These are phyloP conservation scores for Cryptocephalus primarius DNA, from an alignment of 2,888 invertebrate species.

Conservation along the genomic window DNA sequence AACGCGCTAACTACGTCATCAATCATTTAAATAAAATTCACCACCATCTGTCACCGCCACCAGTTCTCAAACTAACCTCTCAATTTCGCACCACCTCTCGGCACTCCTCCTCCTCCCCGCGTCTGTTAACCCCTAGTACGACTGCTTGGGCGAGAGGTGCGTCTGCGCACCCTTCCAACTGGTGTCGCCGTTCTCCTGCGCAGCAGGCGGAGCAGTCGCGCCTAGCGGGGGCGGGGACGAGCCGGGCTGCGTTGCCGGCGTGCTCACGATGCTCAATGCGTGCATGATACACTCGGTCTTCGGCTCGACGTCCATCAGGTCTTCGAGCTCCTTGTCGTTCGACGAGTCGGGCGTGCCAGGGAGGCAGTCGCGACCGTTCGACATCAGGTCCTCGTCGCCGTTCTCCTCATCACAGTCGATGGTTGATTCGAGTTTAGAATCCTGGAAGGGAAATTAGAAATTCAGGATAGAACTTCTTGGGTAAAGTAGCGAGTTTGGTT, in stretches of 20 bases:
- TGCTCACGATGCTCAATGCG: conserved; percentile 44
- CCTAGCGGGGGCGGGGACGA: conserved; percentile 33
- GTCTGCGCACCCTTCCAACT: conserved; percentile 29
- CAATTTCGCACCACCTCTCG: no score
- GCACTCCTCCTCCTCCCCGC: background rate
- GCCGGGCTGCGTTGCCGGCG: conserved; percentile 28
- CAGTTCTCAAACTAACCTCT: no score
- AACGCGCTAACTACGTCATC: no score
- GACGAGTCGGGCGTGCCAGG: conserved; percentile 42
- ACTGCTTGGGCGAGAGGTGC: conserved; percentile 28
- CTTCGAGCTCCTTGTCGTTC: conserved; percentile 44
- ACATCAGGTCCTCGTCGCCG: conserved; percentile 38
- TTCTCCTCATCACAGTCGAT: conserved; percentile 28
- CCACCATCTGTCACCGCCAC: no score
- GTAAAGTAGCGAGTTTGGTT: no score
- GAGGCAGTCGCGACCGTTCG: conserved; percentile 39
- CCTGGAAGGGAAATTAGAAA: conserved; percentile 23
- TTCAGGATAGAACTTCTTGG: no score
- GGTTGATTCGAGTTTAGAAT: conserved; percentile 23
- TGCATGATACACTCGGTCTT: conserved; percentile 43
- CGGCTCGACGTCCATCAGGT: conserved; percentile 41
- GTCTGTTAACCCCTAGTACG: no score
- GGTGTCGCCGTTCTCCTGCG: conserved; percentile 24
- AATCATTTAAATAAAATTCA: no score
- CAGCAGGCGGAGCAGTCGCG: conserved; percentile 31